These are phyloP conservation scores for Oedothorax gibbosus DNA, from an alignment of 1,140 invertebrate genomes.

Conservation along the genomic window DNA sequence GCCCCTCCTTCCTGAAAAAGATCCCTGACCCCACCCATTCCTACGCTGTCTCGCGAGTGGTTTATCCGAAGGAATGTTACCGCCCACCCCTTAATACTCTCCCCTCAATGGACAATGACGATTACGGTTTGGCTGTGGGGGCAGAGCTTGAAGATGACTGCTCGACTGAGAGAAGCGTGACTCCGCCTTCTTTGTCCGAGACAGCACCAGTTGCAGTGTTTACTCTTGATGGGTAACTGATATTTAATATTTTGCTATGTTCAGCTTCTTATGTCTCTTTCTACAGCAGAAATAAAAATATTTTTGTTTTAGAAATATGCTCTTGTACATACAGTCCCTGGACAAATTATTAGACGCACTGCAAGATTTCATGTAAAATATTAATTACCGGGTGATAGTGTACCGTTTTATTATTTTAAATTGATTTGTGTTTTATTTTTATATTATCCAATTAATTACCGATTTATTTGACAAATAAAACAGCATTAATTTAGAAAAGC, in stretches of 20 bases:
- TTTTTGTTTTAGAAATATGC: no score
- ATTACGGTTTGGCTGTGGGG: background rate
- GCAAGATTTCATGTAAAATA: no score
- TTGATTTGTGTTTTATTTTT: no score
- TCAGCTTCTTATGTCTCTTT: background rate
- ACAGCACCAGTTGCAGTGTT: background rate
- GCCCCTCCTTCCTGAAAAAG: slow-evolving; percentile 28
- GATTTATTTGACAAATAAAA: no score
- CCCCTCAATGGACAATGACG: slow-evolving; percentile 35
- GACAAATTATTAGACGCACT: no score
- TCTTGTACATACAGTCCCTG: no score
- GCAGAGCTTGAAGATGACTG: slow-evolving; percentile 19
- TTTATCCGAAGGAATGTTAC: slow-evolving; percentile 50
- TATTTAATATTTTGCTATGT: background rate
- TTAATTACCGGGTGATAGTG: no score
- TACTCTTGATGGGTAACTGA: slow-evolving; percentile 42
- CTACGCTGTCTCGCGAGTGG: slow-evolving; percentile 27
- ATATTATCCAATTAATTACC: no score
- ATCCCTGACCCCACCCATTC: background rate
- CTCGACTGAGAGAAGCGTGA: slow-evolving; percentile 40
- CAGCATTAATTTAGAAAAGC: no score
- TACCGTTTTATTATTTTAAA: no score
- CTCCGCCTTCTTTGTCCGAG: slow-evolving; percentile 41
- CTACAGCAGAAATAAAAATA: background rate
- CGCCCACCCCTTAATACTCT: background rate